Evolutionary conservation across 1,140 invertebrate species (phyloP).

Genomic region (Druon quercuslanigerum): DNA sequence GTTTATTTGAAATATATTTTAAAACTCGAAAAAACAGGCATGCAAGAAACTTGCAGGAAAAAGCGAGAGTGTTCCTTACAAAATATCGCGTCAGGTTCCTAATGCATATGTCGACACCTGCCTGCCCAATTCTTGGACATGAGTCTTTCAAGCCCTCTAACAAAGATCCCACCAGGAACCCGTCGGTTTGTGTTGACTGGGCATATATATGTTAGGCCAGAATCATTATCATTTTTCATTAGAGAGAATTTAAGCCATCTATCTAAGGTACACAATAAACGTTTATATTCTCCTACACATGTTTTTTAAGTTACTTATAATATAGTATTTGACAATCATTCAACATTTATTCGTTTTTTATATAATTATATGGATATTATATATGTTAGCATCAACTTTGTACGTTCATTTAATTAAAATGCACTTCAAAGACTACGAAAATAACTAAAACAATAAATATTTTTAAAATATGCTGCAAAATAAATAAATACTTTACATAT

Average conservation of each 20-base stretch:
- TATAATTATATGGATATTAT: neutral
- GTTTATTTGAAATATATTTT: no score
- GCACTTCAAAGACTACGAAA: neutral
- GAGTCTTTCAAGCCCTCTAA: no score
- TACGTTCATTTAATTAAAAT: neutral
- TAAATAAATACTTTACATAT: no score
- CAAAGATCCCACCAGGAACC: no score
- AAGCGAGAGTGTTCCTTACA: no score
- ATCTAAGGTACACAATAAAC: neutral
- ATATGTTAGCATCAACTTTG: conserved; percentile 6
- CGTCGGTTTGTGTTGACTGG: neutral
- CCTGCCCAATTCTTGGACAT: no score
- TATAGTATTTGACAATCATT: conserved; percentile 11
- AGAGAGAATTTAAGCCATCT: neutral
- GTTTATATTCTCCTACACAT: neutral
- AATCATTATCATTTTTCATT: neutral
- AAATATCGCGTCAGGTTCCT: no score
- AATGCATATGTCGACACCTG: no score
- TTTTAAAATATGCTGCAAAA: neutral
- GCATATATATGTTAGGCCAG: neutral
- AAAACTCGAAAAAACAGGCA: no score
- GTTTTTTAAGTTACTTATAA: neutral
- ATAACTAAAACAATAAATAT: neutral
- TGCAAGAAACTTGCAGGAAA: no score
- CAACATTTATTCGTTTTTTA: conserved; percentile 41